These are phyloP conservation scores for Malurus elegans DNA, from an alignment of 2,113 vertebrate genomes.

Conservation along the genomic window DNA sequence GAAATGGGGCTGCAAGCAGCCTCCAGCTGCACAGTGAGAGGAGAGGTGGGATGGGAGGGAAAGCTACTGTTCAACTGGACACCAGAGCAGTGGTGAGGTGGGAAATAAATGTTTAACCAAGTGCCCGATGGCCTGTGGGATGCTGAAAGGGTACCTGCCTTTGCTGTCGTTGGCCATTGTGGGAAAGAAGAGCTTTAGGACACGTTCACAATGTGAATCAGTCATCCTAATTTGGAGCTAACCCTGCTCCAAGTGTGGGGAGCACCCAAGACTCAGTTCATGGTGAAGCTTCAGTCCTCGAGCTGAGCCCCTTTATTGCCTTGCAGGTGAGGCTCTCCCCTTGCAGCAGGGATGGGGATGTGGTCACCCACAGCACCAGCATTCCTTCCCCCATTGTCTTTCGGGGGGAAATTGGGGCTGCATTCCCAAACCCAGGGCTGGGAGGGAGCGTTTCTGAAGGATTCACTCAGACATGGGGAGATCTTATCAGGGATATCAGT, in stretches of 20 bases:
- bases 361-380: background rate
- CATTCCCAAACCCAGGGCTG: background rate
- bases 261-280: background rate
- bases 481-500: background rate
- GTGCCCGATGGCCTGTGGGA: background rate
- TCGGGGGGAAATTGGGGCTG: background rate
- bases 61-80: background rate
- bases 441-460: background rate
- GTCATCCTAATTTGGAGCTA: background rate
- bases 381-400: background rate
- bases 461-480: background rate
- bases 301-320: background rate
- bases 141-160: background rate
- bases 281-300: background rate
- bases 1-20: background rate
- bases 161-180: background rate
- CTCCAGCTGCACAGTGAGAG: fast-evolving
- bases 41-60: background rate
- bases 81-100: background rate
- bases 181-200: background rate
- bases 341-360: background rate
- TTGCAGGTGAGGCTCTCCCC: background rate
- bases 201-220: background rate
- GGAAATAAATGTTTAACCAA: background rate
- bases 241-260: background rate